These are phyloP conservation scores for Malacosoma neustria DNA, from an alignment of 2,888 invertebrate species.

Conservation along the genomic window DNA sequence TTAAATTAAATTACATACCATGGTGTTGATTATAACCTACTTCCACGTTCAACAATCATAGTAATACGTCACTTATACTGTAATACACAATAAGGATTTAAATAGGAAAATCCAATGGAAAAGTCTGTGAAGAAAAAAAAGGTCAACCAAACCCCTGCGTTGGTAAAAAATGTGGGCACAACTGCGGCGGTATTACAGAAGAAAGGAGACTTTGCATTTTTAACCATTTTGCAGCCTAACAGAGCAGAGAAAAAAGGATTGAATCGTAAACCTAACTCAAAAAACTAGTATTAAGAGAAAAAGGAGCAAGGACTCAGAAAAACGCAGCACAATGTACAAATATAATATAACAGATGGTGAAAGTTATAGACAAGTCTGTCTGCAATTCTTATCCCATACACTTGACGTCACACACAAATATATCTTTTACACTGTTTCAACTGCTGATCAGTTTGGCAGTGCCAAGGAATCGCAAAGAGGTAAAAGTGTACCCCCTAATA, in stretches of 20 bases:
- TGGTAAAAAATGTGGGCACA: slow-evolving; percentile 13
- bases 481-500: slow-evolving; percentile 10
- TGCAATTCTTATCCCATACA: slow-evolving; percentile 11
- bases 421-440: slow-evolving; percentile 8
- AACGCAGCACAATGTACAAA: slow-evolving; percentile 4
- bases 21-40: neutral
- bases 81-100: neutral
- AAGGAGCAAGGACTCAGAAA: slow-evolving; percentile 4
- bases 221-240: slow-evolving; percentile 8
- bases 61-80: neutral
- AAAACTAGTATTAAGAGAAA: slow-evolving; percentile 8
- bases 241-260: slow-evolving; percentile 5
- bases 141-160: slow-evolving; percentile 7
- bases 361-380: slow-evolving; percentile 9
- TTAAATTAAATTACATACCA: slow-evolving; percentile 1
- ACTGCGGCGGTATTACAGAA: slow-evolving; percentile 8
- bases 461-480: slow-evolving; percentile 12
- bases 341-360: slow-evolving; percentile 14
- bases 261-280: slow-evolving; percentile 6
- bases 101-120: slow-evolving; percentile 1
- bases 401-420: slow-evolving; percentile 7
- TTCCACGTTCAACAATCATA: neutral
- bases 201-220: slow-evolving; percentile 10
- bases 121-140: slow-evolving; percentile 1
- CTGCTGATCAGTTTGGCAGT: slow-evolving; percentile 3